phyloP scores from a whole-genome alignment of 2,113 vertebrate species.

The Lepisosteus oculatus region DNA sequence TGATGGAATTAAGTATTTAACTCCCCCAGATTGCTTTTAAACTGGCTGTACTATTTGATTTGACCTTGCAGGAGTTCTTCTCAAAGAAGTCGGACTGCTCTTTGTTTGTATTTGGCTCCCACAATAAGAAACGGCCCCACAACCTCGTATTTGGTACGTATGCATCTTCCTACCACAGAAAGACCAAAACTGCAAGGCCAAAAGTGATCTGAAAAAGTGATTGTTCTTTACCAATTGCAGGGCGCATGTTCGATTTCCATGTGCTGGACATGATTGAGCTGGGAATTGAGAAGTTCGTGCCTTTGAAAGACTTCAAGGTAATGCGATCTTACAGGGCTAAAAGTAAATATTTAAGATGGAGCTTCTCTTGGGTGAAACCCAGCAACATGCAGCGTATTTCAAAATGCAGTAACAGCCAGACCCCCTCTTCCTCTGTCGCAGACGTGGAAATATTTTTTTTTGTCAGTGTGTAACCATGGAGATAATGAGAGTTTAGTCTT shows the following conservation, averaged over 20 bases:
- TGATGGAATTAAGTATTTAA: no score
- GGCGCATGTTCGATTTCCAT: constrained; percentile 93
- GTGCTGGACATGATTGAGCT: constrained; percentile 95
- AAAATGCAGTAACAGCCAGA: no score
- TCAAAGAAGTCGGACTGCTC: constrained; percentile 94
- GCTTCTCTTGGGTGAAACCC: no score
- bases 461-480: no score
- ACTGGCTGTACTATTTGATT: constrained; percentile 9
- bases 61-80: constrained; percentile 84
- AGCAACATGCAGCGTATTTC: no score
- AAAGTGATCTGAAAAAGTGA: neutral
- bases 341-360: no score
- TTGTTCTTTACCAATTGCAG: constrained; percentile 52
- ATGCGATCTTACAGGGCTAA: constrained; percentile 20
- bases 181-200: neutral
- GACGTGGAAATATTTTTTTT: no score
- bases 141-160: constrained; percentile 86
- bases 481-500: no score
- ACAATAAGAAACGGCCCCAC: constrained; percentile 96
- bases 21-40: no score
- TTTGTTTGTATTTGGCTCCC: constrained; percentile 92
- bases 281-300: constrained; percentile 84
- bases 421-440: no score
- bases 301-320: constrained; percentile 88
- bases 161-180: neutral